Base-by-base conservation (phyloP, 1,140 invertebrate species). In the Bombus sibiricus region DNA sequence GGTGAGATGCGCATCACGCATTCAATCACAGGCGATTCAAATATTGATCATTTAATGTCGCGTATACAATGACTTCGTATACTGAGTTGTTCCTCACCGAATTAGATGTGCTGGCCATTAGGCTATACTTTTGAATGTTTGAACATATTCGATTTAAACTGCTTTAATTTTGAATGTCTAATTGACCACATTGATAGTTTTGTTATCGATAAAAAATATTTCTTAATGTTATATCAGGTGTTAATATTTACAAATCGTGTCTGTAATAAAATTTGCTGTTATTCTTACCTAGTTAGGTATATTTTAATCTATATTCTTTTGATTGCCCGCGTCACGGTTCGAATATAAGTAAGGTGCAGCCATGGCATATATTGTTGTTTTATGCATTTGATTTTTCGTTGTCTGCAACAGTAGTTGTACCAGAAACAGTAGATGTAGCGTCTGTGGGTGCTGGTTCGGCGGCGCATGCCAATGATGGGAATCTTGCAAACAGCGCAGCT, bases 401-500 rank as follows among this genome's bases (percentile, higher is more conserved):
- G 6, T 94, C 94, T 34, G 92, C 90, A 59, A 93, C 90, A 1
- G 93, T 94, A 1, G 93, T 95, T 12, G 93, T 93, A 32, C 93
- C 94, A 25, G 94, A 94, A 34, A 91, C 92, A 1, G 94, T 94
- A 3, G 94, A 94, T 10, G 91, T 88, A 32, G 93, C 91, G 66
- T 94, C 94, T 39, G 88, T 79, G 28, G 79, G 22, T 66, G 81
- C 39, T 34, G 82, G 32, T 1, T 89, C 89, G 1, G 93, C 83
- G 75, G 95, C 93, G 91, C 97, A 97, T 25, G 96, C 96, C 89
- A 97, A 94, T 85, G 96, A 96, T 86, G 97, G 97, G 94, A 97
- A 97, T 93, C 96, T 97, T 93, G 97, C 96, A 86, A 96, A 95
- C 68, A 98, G 94, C 69, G 97, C 97, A 86, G 96, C 94, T 90